A percentile compares a stretch with the other conserved stretches of the same genome.
Evolutionary conservation across 1,140 invertebrate species (phyloP).

Genomic region (Diabrotica virgifera): DNA sequence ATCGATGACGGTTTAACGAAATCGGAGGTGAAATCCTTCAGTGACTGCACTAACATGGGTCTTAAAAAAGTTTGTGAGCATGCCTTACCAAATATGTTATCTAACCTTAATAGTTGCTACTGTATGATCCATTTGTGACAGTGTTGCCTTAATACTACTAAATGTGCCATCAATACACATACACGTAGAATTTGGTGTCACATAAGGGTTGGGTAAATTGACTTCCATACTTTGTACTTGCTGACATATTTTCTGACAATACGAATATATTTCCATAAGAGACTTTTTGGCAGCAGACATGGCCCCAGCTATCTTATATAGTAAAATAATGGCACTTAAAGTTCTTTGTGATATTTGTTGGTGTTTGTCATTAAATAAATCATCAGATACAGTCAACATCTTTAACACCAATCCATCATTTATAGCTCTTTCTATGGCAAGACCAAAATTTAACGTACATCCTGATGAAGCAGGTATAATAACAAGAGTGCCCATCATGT

Average conservation of each 20-base stretch:
- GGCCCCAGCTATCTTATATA: constrained; percentile 67
- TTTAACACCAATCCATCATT: constrained; percentile 38
- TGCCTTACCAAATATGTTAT: too few species aligned
- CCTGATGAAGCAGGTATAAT: constrained; percentile 37
- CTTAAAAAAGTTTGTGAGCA: too few species aligned
- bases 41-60: too few species aligned
- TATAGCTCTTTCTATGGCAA: constrained; percentile 43
- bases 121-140: not conserved
- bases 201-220: not conserved
- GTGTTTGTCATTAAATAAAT: constrained; percentile 28
- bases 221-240: constrained; percentile 35
- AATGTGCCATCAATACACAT: not conserved
- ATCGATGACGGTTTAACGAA: too few species aligned
- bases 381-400: constrained; percentile 37
- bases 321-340: constrained; percentile 59
- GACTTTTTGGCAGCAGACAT: constrained; percentile 58
- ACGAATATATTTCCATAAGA: constrained; percentile 50
- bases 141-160: not conserved
- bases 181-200: not conserved
- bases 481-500: constrained; percentile 39
- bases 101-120: not conserved
- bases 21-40: too few species aligned
- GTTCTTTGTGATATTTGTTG: constrained; percentile 39
- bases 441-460: constrained; percentile 42
- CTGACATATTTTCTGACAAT: constrained; percentile 40